Base-by-base conservation (phyloP, 2,888 invertebrate genomes). In the Endomychus coccineus region DNA sequence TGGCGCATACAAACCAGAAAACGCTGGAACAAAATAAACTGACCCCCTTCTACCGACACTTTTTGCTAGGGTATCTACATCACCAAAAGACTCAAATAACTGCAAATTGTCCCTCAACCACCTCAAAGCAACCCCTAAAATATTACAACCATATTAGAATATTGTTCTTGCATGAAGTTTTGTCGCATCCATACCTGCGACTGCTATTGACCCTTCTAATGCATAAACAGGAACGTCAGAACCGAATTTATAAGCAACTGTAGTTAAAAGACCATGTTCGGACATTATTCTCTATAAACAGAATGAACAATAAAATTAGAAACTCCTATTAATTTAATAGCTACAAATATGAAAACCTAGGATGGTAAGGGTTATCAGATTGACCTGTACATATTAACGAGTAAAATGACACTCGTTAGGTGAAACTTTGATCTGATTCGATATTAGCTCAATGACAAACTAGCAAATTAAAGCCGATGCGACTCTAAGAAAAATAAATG, bases 1-100 rank as follows among this genome's bases (percentile, higher is more conserved):
- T 0, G 97, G 97, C 38, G 96, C 90, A 66, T 90, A 95, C 4
- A 97, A 69, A 0, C 96, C 97, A 45, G 90, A 89, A 68, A 97
- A 95, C 4, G 95, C 95, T n/a, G 96, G 95, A 6, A 97, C 94
- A 68, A 97, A 95, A 62, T 86, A 88, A 46, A 95, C 83, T 51
- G 86, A 91, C 22, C 86, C 85, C 1, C 76, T 71, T 52, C 71
- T 69, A 1, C 76, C 73, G 50, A 70, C 68, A 30, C 69, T 68
- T 31, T 70, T 64, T 2, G 83, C 82, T 38, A 84, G 61, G 1
- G 69, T 66, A 62, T 79, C 88, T 49, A 77, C 74, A 54, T 87
- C 81, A 15, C 70, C 65, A 16, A 80, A 71, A 46, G 77, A 74
- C 43, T 71, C 68, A 42, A 89, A 71, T 29, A 97, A 74, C 45